A percentile compares a stretch with the other conserved stretches of the same genome.
Evolutionary conservation across 2,113 vertebrate genomes (phyloP).

Genomic region (Seriola rivoliana): DNA sequence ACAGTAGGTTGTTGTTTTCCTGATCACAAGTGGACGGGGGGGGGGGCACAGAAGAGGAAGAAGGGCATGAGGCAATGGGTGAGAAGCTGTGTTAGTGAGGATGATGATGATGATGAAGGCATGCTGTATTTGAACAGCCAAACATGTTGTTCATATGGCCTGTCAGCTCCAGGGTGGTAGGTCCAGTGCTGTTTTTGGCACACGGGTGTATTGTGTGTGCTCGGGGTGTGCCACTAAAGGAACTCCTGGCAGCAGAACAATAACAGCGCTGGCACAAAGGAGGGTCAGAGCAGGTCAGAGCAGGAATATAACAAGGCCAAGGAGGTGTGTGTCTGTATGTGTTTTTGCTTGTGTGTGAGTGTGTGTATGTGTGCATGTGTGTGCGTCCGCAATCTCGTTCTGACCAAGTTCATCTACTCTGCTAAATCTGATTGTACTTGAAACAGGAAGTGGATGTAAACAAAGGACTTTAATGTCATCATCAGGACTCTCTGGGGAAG

Average conservation of each 20-base stretch:
- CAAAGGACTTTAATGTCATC: constrained; percentile 32
- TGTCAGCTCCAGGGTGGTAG: constrained; percentile 9
- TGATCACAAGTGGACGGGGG: constrained; percentile 26
- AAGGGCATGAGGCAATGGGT: neutral
- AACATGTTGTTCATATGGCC: constrained; percentile 53
- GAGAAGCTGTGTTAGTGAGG: constrained; percentile 5
- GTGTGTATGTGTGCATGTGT: constrained; percentile 2
- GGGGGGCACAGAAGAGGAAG: constrained; percentile 40
- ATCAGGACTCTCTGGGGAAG: constrained; percentile 33
- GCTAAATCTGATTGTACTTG: constrained; percentile 16
- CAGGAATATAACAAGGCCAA: constrained; percentile 21
- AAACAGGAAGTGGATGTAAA: constrained; percentile 68
- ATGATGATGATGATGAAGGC: constrained; percentile 36
- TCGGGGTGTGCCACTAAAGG: constrained; percentile 28
- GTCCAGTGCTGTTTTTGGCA: constrained; percentile 54
- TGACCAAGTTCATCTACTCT: neutral
- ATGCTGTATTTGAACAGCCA: constrained; percentile 43
- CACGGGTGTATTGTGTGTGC: neutral
- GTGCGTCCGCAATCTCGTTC: constrained; percentile 15
- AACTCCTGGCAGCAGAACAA: constrained; percentile 52
- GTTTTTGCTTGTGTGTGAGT: neutral
- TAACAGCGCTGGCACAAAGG: constrained; percentile 49
- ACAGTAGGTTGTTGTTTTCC: constrained; percentile 70
- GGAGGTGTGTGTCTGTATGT: neutral
- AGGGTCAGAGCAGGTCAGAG: constrained; percentile 37